Conservation (phyloP, 2,888 invertebrate genomes). For the Drosophila basisetae region DNA sequence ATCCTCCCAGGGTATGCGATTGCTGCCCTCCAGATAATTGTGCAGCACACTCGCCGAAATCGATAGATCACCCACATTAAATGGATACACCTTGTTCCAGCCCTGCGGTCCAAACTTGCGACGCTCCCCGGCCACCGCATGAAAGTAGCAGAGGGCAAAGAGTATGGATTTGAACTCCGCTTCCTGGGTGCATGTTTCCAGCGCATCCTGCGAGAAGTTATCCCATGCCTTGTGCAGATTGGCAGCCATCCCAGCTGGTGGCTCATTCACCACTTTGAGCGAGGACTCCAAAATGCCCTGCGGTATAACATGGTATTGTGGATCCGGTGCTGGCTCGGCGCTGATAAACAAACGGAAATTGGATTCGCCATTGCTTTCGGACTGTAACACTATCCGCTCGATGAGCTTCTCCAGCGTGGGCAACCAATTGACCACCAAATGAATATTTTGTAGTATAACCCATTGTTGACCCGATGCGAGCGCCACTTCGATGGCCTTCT, state of each 20-base stretch:
- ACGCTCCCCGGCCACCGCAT: constrained; percentile 96
- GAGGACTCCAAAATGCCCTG: constrained; percentile 97
- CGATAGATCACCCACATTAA: constrained; percentile 94
- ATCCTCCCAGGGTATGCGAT: constrained; percentile 97
- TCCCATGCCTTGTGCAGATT: constrained; percentile 97
- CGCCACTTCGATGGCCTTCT: constrained; percentile 92
- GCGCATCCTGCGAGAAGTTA: constrained; percentile 95
- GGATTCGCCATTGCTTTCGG: constrained; percentile 84
- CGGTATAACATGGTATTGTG: constrained; percentile 89
- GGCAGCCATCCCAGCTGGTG: constrained; percentile 97
- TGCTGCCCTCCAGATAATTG: constrained; percentile 96
- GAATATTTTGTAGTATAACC: constrained; percentile 97
- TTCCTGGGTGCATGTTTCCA: constrained; percentile 96
- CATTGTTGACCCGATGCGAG: constrained; percentile 91
- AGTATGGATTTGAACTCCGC: constrained; percentile 96
- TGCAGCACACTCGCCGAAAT: constrained; percentile 96
- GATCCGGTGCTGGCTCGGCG: constrained; percentile 93
- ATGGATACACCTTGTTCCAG: constrained; percentile 94
- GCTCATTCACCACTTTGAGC: constrained; percentile 98
- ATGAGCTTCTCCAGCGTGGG: constrained; percentile 95
- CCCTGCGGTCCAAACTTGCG: constrained; percentile 98
- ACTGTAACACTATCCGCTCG: constrained; percentile 91
- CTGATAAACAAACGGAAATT: constrained; percentile 92
- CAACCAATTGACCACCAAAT: constrained; percentile 96
- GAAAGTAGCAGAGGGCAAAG: constrained; percentile 97